Percentiles rank a stretch among this genome's conserved stretches.
Conservation (phyloP, 53 echinoderm and acorn worm genomes). For the Stichopus horrens region DNA sequence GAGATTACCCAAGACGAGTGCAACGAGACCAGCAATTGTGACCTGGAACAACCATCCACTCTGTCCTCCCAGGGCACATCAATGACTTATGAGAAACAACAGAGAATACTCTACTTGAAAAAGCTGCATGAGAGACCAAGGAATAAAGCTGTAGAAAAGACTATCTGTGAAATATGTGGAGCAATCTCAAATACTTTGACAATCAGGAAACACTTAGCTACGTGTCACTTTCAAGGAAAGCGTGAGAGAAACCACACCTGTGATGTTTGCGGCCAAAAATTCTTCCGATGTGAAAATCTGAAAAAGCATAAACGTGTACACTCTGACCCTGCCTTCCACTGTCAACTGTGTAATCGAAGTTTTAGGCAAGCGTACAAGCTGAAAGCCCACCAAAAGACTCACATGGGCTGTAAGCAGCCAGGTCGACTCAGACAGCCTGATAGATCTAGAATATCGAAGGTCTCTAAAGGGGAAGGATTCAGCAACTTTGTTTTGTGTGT, state of each 20-base stretch:
- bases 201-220: background rate
- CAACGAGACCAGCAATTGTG: background rate
- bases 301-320: background rate
- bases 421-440: background rate
- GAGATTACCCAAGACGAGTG: background rate
- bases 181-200: background rate
- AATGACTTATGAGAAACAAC: background rate
- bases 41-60: background rate
- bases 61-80: background rate
- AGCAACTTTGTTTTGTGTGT: background rate
- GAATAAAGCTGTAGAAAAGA: background rate
- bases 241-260: constrained; percentile 17
- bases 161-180: constrained; percentile 21
- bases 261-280: constrained; percentile 23
- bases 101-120: constrained; percentile 1
- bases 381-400: constrained; percentile 19
- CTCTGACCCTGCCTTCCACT: background rate
- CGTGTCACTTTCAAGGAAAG: constrained; percentile 12
- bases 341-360: background rate
- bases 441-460: background rate
- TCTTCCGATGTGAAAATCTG: constrained; percentile 15
- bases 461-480: background rate
- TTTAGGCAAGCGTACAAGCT: constrained; percentile 10
- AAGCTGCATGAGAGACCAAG: background rate
- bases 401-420: background rate